Base-by-base conservation (phyloP, 2,888 invertebrate genomes). In the Pollenia amentaria region DNA sequence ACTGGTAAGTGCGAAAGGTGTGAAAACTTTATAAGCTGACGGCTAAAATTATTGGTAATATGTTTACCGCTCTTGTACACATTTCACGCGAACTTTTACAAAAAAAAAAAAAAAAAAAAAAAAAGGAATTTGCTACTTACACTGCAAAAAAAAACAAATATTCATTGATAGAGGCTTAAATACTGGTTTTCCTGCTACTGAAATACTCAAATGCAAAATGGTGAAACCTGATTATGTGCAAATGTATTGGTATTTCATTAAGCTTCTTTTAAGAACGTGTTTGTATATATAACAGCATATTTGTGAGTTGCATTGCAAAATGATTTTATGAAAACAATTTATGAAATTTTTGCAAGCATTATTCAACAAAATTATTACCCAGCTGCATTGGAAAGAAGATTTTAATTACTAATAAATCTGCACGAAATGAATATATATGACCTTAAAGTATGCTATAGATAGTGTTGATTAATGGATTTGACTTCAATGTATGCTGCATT, bases 371-470 rank as follows among this genome's bases (percentile, higher is more conserved):
- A 29, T 29, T 29, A 6, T 29, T 29, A 9, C 21, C 44, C 21
- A 67, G 29, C 48, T 67, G 21, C 46, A 67, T 46, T 21, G 48
- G 48, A 67, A 67, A 48, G 48, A 4, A 21, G n/a, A 46, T 29
- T 48, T 67, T 48, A 67, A n/a, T n/a, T 64, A n/a, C 18, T 29
- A 14, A 57, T 57, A 57, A 57, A 57, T 57, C 57, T 57, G n/a
- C n/a, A 51, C 16, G 10, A 51, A n/a, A 51, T 7, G 8, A 14
- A 51, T 51, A 51, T 51, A 21, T 55, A 55, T 57, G 57, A 38
- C 57, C 57, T 57, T 29, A 57, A 29, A 11, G 57, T 21, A 57
- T 57, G 57, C 57, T 29, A 57, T 57, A 57, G 57, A 57, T 57
- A 57, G 57, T 57, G 57, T 8, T 57, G 57, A 29, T 57, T 57